Percentiles rank a stretch among this genome's conserved stretches.
Evolutionary conservation across 2,113 vertebrate genomes (phyloP).

Genomic region (Corapipo altera): DNA sequence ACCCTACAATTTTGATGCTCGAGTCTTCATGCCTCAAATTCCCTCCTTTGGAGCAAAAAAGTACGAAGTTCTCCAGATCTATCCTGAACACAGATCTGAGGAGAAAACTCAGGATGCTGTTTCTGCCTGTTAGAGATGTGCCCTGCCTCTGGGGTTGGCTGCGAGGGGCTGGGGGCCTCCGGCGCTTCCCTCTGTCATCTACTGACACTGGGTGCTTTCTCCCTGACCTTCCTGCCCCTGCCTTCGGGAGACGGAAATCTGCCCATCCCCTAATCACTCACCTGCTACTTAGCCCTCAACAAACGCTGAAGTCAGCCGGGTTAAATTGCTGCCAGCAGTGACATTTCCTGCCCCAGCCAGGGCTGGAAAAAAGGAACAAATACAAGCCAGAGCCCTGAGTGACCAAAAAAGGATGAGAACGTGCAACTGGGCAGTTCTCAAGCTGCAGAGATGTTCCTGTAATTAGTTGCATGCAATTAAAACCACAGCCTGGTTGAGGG

Average conservation of each 20-base stretch:
- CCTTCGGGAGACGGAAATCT: background rate
- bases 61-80: background rate
- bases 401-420: background rate
- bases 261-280: background rate
- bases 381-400: background rate
- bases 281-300: constrained; percentile 6
- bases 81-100: background rate
- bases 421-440: constrained; percentile 24
- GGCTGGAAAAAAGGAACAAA: background rate
- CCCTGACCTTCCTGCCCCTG: constrained; percentile 2
- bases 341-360: constrained; percentile 33
- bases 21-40: background rate
- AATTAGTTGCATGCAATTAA: constrained; percentile 39
- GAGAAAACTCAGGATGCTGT: background rate
- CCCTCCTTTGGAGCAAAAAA: background rate
- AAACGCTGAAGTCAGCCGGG: background rate
- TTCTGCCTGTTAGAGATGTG: background rate
- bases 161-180: background rate
- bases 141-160: background rate
- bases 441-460: constrained; percentile 14
- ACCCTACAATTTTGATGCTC: fast-evolving
- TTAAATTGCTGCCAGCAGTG: constrained; percentile 54
- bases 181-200: background rate
- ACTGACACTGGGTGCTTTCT: background rate
- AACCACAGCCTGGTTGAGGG: background rate